Conservation (phyloP, 2,113 vertebrate species). For the Oryzias curvinotus region DNA sequence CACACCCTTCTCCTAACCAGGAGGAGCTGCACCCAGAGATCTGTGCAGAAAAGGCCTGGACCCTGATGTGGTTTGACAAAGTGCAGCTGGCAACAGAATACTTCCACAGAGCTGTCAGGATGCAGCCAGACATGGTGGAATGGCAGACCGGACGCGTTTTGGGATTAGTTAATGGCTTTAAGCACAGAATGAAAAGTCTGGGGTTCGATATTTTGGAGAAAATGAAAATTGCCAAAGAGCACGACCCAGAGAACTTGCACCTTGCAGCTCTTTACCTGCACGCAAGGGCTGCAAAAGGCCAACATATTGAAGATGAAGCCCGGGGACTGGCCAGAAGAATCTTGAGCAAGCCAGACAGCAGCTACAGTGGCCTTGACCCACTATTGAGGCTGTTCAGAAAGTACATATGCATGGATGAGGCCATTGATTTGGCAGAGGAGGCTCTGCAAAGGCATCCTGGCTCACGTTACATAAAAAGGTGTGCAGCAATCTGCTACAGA, state of each 20-base stretch:
- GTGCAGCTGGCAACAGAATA: slow-evolving; percentile 20
- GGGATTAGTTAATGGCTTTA: neutral
- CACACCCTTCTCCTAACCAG: slow-evolving; percentile 38
- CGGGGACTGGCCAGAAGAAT: slow-evolving; percentile 34
- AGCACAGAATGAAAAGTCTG: neutral
- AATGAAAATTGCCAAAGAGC: slow-evolving; percentile 40
- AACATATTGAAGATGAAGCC: slow-evolving; percentile 13
- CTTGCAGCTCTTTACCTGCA: slow-evolving; percentile 42
- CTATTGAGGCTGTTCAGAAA: slow-evolving; percentile 41
- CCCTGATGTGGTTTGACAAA: slow-evolving; percentile 54
- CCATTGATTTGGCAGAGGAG: slow-evolving; percentile 50
- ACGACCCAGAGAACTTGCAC: slow-evolving; percentile 51
- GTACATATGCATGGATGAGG: slow-evolving; percentile 43
- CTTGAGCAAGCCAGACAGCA: slow-evolving; percentile 34
- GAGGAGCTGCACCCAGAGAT: slow-evolving; percentile 56
- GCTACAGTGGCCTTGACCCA: slow-evolving; percentile 49
- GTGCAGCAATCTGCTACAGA: slow-evolving; percentile 48
- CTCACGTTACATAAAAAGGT: slow-evolving; percentile 37
- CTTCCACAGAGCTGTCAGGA: slow-evolving; percentile 61
- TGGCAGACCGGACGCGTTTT: slow-evolving; percentile 48
- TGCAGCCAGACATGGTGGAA: slow-evolving; percentile 58
- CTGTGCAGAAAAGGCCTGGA: slow-evolving; percentile 66
- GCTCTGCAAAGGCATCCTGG: slow-evolving; percentile 47
- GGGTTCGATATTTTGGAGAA: slow-evolving; percentile 25
- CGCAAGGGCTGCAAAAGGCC: neutral